phyloP scores from a whole-genome alignment of 2,888 invertebrate species.

The Petrophora chlorosata region DNA sequence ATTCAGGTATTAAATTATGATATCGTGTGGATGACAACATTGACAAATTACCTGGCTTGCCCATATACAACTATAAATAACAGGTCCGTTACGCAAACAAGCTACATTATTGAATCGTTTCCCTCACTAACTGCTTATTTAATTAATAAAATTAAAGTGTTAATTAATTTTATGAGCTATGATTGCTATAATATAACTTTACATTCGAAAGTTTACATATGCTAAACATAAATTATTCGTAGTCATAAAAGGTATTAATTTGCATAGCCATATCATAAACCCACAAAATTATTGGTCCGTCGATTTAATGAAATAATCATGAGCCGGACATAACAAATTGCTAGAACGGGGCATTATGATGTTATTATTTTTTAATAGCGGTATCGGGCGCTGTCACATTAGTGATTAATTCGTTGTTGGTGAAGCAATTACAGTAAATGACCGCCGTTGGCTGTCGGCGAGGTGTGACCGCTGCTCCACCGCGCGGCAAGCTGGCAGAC shows the following conservation, averaged over 20 bases:
- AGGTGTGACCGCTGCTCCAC: constrained; percentile 58
- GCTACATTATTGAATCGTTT: constrained; percentile 18
- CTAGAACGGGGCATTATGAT: constrained; percentile 48
- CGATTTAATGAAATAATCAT: constrained; percentile 49
- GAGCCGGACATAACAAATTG: constrained; percentile 50
- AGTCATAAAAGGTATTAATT: constrained; percentile 29
- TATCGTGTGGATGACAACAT: constrained; percentile 21
- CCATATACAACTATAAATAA: constrained; percentile 17
- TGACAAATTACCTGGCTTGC: constrained; percentile 26
- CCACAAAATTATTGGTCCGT: constrained; percentile 42
- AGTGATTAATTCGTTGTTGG: constrained; percentile 74
- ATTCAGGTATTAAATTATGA: constrained; percentile 21
- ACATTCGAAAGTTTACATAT: constrained; percentile 26
- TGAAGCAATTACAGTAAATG: constrained; percentile 70
- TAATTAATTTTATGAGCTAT: constrained; percentile 27
- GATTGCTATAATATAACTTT: constrained; percentile 22
- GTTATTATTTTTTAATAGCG: constrained; percentile 56
- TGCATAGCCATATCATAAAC: constrained; percentile 36
- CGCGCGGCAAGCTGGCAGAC: constrained; percentile 6
- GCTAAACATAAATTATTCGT: constrained; percentile 20
- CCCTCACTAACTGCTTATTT: constrained; percentile 20
- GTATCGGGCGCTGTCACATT: constrained; percentile 69
- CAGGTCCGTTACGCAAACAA: constrained; percentile 18
- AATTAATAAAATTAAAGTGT: constrained; percentile 30
- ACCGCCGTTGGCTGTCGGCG: constrained; percentile 58